These are phyloP conservation scores for Lordiphosa mommai DNA, from an alignment of 1,140 invertebrate species.

Conservation along the genomic window DNA sequence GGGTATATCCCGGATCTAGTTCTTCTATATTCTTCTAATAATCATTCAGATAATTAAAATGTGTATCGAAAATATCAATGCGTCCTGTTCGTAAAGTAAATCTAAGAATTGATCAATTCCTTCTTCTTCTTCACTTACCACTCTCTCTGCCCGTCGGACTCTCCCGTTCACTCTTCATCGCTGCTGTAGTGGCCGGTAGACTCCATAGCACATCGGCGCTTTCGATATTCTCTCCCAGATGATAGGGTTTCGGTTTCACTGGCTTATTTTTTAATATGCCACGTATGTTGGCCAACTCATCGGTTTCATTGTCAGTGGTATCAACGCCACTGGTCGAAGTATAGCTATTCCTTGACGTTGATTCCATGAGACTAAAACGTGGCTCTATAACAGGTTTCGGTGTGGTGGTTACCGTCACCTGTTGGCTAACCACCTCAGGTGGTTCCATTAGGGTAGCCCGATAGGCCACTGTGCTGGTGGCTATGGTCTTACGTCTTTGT, in stretches of 20 bases:
- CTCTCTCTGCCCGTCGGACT: conserved; percentile 36
- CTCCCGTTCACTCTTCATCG: conserved; percentile 41
- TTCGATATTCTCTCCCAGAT: conserved; percentile 83
- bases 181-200: conserved; percentile 41
- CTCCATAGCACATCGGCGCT: conserved; percentile 81
- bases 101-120: too few species aligned
- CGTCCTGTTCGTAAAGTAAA: too few species aligned
- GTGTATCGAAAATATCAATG: too few species aligned
- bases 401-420: conserved; percentile 56
- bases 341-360: conserved; percentile 59
- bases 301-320: conserved; percentile 75
- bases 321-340: conserved; percentile 79
- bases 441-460: conserved; percentile 64
- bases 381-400: conserved; percentile 37
- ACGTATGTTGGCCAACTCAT: conserved; percentile 82
- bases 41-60: too few species aligned
- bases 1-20: too few species aligned
- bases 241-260: conserved; percentile 85
- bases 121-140: conserved; percentile 30
- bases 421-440: conserved; percentile 48
- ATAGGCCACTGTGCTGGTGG: conserved; percentile 64
- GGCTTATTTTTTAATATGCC: conserved; percentile 87
- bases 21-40: too few species aligned
- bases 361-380: conserved; percentile 48
- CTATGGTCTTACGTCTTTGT: conserved; percentile 36